These are phyloP conservation scores for Andricus curvator DNA, from an alignment of 2,888 invertebrate genomes.

Conservation along the genomic window DNA sequence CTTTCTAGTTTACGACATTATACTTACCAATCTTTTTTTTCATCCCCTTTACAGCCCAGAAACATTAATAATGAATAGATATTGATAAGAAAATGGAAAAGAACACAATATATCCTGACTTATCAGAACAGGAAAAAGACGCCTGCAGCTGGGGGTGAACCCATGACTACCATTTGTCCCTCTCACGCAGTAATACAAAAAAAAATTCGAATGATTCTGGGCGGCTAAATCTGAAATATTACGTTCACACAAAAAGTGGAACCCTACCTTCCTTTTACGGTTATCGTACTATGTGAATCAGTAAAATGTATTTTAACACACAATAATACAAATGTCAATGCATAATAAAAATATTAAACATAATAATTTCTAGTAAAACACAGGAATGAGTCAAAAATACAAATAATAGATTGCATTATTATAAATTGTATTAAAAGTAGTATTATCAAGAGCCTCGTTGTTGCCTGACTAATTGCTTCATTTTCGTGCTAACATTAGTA, in stretches of 20 bases:
- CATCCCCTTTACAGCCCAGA: no score
- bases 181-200: background rate
- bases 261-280: background rate
- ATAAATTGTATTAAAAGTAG: no score
- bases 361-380: no score
- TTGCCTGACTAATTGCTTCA: no score
- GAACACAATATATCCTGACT: background rate
- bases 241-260: background rate
- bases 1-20: no score
- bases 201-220: slow-evolving; percentile 3
- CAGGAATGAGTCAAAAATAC: no score
- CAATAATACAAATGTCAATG: background rate
- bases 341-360: background rate
- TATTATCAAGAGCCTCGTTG: no score
- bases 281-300: background rate
- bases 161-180: background rate
- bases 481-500: no score
- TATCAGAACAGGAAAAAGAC: background rate
- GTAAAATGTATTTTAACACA: background rate
- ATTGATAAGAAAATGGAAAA: background rate
- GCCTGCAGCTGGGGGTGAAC: background rate
- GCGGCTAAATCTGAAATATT: background rate
- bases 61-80: background rate
- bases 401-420: no score
- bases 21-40: no score